Percentiles rank a stretch among this genome's conserved stretches.
Evolutionary conservation across 2,888 invertebrate species (phyloP).

Genomic region (Brachyopa scutellaris): DNA sequence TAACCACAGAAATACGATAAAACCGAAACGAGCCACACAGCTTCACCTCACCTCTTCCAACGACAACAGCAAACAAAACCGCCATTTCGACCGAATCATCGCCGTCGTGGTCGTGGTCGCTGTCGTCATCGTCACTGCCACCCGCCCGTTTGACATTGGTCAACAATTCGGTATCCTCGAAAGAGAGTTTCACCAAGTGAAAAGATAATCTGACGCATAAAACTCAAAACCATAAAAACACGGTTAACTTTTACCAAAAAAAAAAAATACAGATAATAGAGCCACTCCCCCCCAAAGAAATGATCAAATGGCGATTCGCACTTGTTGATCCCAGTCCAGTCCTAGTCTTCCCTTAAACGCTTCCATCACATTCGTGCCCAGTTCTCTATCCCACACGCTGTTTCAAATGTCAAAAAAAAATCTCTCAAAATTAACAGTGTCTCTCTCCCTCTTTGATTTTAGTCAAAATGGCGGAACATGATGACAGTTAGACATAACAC

Average conservation of each 20-base stretch:
- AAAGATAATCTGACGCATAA: constrained; percentile 46
- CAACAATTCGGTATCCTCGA: constrained; percentile 37
- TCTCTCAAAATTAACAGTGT: too few relatives aligned
- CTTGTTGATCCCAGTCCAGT: constrained; percentile 54
- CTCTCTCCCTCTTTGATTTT: too few relatives aligned
- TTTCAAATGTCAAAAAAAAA: too few relatives aligned
- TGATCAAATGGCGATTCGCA: constrained; percentile 49
- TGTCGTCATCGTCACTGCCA: background rate
- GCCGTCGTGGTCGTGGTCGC: constrained; percentile 11
- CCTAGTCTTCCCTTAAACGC: too few relatives aligned
- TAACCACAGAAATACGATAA: constrained; percentile 10
- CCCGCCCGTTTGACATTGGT: constrained; percentile 50
- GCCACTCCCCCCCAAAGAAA: constrained; percentile 44
- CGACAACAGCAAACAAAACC: background rate
- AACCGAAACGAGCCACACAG: background rate
- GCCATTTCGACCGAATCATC: constrained; percentile 18
- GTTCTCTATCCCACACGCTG: too few relatives aligned
- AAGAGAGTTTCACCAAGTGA: constrained; percentile 18
- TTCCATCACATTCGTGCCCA: too few relatives aligned
- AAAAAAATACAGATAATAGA: constrained; percentile 6
- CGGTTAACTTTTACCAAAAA: too few relatives aligned
- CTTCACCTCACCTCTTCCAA: background rate
- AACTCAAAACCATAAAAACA: constrained; percentile 31
- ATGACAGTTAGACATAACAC: background rate
- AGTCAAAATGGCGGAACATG: too few relatives aligned